phyloP scores from a whole-genome alignment of 2,797 vertebrate species.

The Sebastes kiyomatsui region DNA sequence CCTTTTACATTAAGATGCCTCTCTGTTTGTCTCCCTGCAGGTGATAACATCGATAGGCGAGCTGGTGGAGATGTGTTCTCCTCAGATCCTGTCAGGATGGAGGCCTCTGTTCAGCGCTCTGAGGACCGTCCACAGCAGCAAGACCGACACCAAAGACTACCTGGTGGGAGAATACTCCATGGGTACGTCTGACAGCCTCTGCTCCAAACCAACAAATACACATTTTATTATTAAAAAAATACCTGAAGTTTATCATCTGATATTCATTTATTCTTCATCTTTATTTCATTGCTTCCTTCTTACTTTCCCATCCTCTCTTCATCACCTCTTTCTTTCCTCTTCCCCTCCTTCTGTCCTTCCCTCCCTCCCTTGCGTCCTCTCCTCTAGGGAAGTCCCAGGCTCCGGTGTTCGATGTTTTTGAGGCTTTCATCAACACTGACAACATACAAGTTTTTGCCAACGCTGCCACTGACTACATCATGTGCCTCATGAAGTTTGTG shows the following conservation, averaged over 20 bases:
- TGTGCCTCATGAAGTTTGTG: constrained; percentile 99
- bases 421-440: constrained; percentile 97
- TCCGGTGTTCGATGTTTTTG: constrained; percentile 97
- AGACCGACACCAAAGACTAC: constrained; percentile 93
- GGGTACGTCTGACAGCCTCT: constrained; percentile 77
- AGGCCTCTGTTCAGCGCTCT: constrained; percentile 96
- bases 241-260: background rate
- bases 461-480: constrained; percentile 97
- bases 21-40: constrained; percentile 64
- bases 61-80: constrained; percentile 95
- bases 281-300: no score
- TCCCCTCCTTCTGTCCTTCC: no score
- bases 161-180: constrained; percentile 93
- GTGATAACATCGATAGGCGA: constrained; percentile 96
- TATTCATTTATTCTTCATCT: background rate
- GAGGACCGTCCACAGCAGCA: constrained; percentile 91
- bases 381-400: constrained; percentile 91
- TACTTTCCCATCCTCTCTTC: background rate
- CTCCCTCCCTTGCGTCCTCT: fast-evolving
- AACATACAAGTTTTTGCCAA: constrained; percentile 99
- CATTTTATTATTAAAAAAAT: background rate
- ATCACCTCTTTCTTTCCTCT: no score
- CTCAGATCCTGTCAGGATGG: constrained; percentile 96
- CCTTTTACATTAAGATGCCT: no score
- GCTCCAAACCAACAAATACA: background rate